Percentiles rank a stretch among this genome's conserved stretches.
These are phyloP conservation scores for Mionectes macconnelli DNA, from an alignment of 2,113 vertebrate genomes.

Conservation along the genomic window DNA sequence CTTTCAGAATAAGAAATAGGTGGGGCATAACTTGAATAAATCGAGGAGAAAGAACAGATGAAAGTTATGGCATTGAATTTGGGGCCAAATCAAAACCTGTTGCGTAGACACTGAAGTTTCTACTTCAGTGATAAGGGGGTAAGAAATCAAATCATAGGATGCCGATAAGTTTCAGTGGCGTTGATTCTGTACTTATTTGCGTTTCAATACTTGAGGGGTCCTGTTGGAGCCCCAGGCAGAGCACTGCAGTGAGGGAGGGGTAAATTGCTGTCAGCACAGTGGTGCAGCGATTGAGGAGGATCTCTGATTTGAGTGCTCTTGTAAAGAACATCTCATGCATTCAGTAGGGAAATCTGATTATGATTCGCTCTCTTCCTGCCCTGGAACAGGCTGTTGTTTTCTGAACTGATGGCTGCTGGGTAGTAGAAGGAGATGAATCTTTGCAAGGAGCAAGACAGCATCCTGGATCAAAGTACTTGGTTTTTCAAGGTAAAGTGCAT, in stretches of 20 bases:
- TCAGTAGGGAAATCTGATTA: not conserved
- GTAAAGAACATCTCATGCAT: not conserved
- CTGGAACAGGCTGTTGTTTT: not conserved
- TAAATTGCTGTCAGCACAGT: not conserved
- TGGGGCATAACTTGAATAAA: not conserved
- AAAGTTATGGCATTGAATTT: not conserved
- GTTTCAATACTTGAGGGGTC: not conserved
- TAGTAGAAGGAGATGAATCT: not conserved
- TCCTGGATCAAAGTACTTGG: not conserved
- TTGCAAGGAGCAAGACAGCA: not conserved
- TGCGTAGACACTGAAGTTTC: not conserved
- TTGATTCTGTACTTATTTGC: not conserved
- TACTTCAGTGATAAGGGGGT: not conserved
- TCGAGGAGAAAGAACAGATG: not conserved
- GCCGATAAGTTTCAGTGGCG: not conserved
- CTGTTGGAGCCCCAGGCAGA: not conserved
- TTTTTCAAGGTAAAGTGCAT: not conserved
- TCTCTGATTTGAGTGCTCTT: not conserved
- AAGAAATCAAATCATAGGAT: not conserved
- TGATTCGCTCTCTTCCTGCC: not conserved
- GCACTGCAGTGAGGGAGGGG: not conserved
- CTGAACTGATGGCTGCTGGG: not conserved
- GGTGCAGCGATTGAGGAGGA: not conserved
- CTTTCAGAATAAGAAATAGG: constrained; percentile 3
- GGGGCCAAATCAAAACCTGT: not conserved